A percentile compares a stretch with the other conserved stretches of the same genome.
phyloP scores from a whole-genome alignment of 2,888 invertebrate genomes.

The Machimus rusticus region DNA sequence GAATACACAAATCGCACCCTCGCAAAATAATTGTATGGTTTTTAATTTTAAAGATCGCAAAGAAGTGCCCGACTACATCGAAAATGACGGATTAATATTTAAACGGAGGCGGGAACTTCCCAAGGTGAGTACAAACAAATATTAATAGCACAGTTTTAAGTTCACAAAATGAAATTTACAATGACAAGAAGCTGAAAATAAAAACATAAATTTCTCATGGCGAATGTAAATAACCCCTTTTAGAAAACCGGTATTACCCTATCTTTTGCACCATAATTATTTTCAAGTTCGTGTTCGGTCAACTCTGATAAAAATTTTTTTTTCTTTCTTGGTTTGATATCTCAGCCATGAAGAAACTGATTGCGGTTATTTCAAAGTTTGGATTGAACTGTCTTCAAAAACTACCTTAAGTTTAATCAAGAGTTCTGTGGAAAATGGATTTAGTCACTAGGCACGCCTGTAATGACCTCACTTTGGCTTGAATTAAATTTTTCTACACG shows the following conservation, averaged over 20 bases:
- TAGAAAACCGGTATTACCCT: neutral
- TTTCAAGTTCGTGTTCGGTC: neutral
- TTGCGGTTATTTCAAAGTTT: neutral
- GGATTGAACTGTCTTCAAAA: neutral
- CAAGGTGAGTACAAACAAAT: constrained; percentile 69
- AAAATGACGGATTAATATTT: constrained; percentile 83
- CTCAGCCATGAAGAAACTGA: neutral
- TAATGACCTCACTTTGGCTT: neutral
- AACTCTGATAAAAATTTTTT: neutral
- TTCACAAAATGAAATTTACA: neutral
- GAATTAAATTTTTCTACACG: no score
- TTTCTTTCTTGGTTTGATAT: neutral
- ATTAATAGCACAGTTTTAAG: neutral
- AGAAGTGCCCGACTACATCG: constrained; percentile 90
- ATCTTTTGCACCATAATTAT: neutral
- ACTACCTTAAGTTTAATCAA: neutral
- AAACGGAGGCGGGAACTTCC: constrained; percentile 73
- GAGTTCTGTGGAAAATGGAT: neutral
- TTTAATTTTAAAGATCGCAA: constrained; percentile 87
- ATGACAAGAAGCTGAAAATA: neutral
- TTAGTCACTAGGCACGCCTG: neutral
- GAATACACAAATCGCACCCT: constrained; percentile 50
- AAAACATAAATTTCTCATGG: neutral
- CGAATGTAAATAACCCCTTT: neutral
- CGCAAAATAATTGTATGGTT: constrained; percentile 77